Evolutionary conservation across 1,140 invertebrate genomes (phyloP), one percentile per base, ranked within the genome.

Genomic region (Hestina assimilis): DNA sequence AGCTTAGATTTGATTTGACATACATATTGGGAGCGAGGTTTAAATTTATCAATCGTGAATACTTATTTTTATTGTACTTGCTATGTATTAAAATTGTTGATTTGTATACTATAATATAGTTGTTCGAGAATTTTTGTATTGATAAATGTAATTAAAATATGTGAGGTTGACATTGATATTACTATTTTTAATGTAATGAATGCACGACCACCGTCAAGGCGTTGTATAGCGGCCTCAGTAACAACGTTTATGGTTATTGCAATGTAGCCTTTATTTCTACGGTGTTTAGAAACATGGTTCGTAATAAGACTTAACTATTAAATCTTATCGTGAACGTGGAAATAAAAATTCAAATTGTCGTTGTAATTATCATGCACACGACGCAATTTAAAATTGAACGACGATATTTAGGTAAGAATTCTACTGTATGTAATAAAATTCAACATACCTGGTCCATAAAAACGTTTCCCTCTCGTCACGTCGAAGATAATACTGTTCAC

Each of bases 401-500:
- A 7, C 6, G 0, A 35, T 1, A 1, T 17, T 7, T 7, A 15
- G 23, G 1, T 41, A 21, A 41, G 23, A 7, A 4, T 23, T 12
- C 7, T 21, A 21, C 8, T 17, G 11, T 4, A 23, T 21, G 1
- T 21, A 8, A 26, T 14, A 21, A 26, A 26, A 17, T n/a, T 19
- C 23, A 20, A 46, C 79, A 77, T 57, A 88, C 85, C 85, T 11
- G 83, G 85, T 26, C 85, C 85, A 47, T 88, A 88, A 60, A 88
- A 88, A 54, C 82, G 63, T 58, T 86, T 86, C 17, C 85, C 85
- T 63, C 59, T 75, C 5, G 85, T 88, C 45, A 88, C 85, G 63
- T 88, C 85, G 50, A 88, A 88, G 35, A 88, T 86, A 3, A 77
- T 65, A 19, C 73, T 69, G 59, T 85, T 85, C 3, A 88, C 81